Evolutionary conservation across 1,140 invertebrate species (phyloP).

Genomic region (Saccostrea cuccullata): DNA sequence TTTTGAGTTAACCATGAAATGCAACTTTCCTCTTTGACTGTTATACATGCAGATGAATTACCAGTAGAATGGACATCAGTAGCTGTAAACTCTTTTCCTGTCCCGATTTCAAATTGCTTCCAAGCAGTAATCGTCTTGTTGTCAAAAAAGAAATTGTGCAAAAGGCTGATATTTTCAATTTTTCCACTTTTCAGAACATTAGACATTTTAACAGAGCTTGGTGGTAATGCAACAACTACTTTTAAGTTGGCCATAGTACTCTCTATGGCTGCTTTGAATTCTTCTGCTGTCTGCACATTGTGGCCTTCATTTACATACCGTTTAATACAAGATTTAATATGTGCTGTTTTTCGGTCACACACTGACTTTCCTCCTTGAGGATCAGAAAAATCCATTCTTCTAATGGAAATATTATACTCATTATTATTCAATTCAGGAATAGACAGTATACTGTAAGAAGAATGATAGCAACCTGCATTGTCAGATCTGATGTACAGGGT

Average conservation of each 20-base stretch:
- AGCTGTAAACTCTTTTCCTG: background rate
- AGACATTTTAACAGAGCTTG: background rate
- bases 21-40: background rate
- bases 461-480: constrained; percentile 46
- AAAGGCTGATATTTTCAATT: background rate
- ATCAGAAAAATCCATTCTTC: constrained; percentile 38
- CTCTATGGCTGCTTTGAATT: constrained; percentile 14
- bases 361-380: constrained; percentile 42
- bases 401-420: background rate
- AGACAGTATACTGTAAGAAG: background rate
- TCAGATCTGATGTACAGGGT: constrained; percentile 33
- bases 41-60: background rate
- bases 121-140: background rate
- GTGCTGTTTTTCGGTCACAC: constrained; percentile 41
- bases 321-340: constrained; percentile 36
- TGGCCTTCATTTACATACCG: constrained; percentile 45
- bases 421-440: constrained; percentile 24
- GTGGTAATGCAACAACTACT: constrained; percentile 27
- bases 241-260: constrained; percentile 22
- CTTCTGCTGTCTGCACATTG: constrained; percentile 26
- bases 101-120: constrained; percentile 29
- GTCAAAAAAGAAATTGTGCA: constrained; percentile 13
- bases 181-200: background rate
- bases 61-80: background rate
- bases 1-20: background rate